phyloP scores from a whole-genome alignment of 1,140 invertebrate genomes.

The Babylonia areolata region DNA sequence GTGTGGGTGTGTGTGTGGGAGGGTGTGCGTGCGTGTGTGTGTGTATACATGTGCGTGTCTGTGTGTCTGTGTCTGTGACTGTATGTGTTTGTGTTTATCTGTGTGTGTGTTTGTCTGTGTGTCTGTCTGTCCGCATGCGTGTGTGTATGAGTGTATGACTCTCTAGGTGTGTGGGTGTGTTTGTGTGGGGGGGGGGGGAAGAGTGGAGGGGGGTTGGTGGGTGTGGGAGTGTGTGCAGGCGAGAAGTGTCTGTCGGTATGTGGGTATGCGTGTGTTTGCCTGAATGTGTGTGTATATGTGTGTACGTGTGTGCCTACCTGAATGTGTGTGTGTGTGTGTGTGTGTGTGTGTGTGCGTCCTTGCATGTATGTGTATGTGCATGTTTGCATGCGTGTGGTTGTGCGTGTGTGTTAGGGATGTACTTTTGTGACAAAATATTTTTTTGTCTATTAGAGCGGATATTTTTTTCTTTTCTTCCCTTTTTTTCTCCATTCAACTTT shows the following conservation, averaged over 20 bases:
- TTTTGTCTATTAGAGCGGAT: too few species aligned
- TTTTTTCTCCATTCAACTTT: too few species aligned
- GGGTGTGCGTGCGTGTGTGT: conserved; percentile 6
- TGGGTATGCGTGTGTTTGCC: too few species aligned
- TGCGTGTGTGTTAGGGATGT: too few species aligned
- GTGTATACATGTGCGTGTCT: conserved; percentile 1
- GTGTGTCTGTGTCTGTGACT: not conserved
- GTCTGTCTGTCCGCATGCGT: too few species aligned
- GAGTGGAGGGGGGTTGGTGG: not conserved
- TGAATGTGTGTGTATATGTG: not conserved
- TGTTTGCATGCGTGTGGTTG: too few species aligned
- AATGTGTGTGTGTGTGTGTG: too few species aligned
- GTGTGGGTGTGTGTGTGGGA: not conserved
- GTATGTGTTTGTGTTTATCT: conserved; percentile 21
- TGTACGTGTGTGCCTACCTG: not conserved
- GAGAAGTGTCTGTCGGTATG: too few species aligned
- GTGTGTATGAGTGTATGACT: conserved; percentile 1
- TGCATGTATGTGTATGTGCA: too few species aligned
- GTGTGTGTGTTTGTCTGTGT: conserved; percentile 19
- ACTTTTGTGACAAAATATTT: too few species aligned
- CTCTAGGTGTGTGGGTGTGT: not conserved
- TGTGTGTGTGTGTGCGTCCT: too few species aligned
- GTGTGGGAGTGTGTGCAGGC: not conserved
- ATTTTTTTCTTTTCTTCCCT: too few species aligned
- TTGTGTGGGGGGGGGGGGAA: not conserved